Conservation (phyloP, 92 coral and sea anemone species). For the Palythoa heliodiscus region DNA sequence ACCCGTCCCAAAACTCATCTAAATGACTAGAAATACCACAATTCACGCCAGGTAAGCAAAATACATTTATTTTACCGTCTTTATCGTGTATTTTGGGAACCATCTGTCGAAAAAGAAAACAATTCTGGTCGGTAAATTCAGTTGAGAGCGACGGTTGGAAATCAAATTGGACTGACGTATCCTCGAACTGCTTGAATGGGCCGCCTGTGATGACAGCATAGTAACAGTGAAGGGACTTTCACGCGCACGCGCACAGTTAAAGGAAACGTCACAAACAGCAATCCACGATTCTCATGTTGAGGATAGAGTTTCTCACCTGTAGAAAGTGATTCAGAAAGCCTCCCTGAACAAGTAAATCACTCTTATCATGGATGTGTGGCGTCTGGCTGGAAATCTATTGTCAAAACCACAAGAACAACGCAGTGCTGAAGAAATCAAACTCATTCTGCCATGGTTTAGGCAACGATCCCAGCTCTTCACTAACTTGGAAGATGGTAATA, state of each 20-base stretch:
- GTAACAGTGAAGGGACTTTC: neutral
- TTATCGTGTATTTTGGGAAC: too few relatives aligned
- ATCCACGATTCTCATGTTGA: neutral
- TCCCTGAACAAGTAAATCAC: neutral
- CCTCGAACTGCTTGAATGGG: too few relatives aligned
- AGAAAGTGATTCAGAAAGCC: neutral
- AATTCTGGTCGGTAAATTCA: too few relatives aligned
- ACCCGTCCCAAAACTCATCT: too few relatives aligned
- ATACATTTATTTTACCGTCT: too few relatives aligned
- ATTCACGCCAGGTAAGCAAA: too few relatives aligned
- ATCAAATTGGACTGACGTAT: too few relatives aligned
- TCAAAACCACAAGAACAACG: slow-evolving; percentile 39
- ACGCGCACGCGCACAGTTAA: neutral
- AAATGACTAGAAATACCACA: too few relatives aligned
- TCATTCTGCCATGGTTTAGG: slow-evolving; percentile 35
- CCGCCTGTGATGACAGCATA: too few relatives aligned
- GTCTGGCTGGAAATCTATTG: slow-evolving; percentile 25
- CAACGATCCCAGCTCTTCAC: slow-evolving; percentile 39
- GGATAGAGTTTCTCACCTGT: neutral
- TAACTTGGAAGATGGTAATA: slow-evolving; percentile 40
- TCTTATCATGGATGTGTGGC: neutral
- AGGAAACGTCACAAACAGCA: slow-evolving; percentile 4
- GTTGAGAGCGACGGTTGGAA: too few relatives aligned
- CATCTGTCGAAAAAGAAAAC: too few relatives aligned
- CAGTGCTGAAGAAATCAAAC: slow-evolving; percentile 15